Evolutionary conservation across 2,113 vertebrate genomes (phyloP), one percentile per base, ranked within the genome.

Genomic region (Pygoscelis adeliae): DNA sequence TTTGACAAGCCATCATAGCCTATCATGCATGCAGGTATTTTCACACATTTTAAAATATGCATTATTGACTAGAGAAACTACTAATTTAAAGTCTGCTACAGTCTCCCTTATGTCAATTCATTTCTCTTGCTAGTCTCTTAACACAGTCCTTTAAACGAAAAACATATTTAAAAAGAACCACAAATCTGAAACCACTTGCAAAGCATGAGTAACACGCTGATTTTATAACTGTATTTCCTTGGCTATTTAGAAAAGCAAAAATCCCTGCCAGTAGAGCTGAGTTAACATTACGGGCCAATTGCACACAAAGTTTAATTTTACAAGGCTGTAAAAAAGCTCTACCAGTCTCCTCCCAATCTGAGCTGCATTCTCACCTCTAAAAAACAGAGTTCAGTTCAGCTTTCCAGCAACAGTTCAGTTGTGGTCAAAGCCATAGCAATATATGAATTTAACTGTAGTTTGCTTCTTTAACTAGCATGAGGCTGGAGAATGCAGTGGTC

Each of bases 31-130:
- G n/a, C 81, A 96, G 89, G 82, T 96, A 85, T 85, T 91, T 93
- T 93, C 84, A 93, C 44, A 91, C 70, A 52, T 80, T 87, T 96
- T 50, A 62, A 96, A 82, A 90, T 40, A 87, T 30, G 52, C 76
- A 52, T 46, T 94, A 91, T 32, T 72, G 81, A 94, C 87, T 72
- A 84, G 53, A 93, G 77, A 87, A 87, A 70, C 26, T 42, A 91
- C 81, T 94, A 55, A 91, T 94, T 92, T 87, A 42, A 94, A 85
- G 82, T 85, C 70, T 91, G 66, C 62, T 91, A 23, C n/a, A 72
- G 77, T 52, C 83, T 90, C 61, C 88, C 70, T 79, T 74, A 49
- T 67, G 58, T 85, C 93, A 95, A 21, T 71, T 96, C 34, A 82
- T 91, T 82, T 91, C 29, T 79, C 78, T 66, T 53, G 18, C 73